Base-by-base conservation (phyloP, 2,888 invertebrate species). In the Tenthredo notha region DNA sequence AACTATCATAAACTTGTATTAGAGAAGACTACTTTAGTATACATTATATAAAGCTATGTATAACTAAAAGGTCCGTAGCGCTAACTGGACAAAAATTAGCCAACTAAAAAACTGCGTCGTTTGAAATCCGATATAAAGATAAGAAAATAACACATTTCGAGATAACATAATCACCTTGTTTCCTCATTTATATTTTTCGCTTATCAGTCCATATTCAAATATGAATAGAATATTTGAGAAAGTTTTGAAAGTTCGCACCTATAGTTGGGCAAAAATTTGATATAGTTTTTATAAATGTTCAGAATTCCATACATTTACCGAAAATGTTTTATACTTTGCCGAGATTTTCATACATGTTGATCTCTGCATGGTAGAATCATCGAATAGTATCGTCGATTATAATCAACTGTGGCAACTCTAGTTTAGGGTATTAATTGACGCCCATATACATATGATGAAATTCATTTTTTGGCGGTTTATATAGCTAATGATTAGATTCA, bases 1-100 rank as follows among this genome's bases (percentile, higher is more conserved):
- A 21, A 80, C 80, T n/a, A n/a, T 21, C 80, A 18, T 47, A n/a
- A 50, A 83, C 83, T 80, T 83, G 29, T 65, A 21, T 47, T 25
- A 67, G 40, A 6, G 21, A 33, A 77, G n/a, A 18, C n/a, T 29
- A 25, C 50, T n/a, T n/a, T n/a, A 40, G 29, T 29, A 67, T 74
- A 21, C n/a, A 25, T 21, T 21, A 37, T 37, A 37, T 6, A n/a
- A n/a, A n/a, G n/a, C 5, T 37, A 37, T 37, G 21, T 21, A 25
- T 25, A 29, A 5, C 67, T 67, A 29, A 67, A 33, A 33, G 18
- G 67, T 77, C 21, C 33, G 47, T 18, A 5, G 33, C 43, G 72
- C 72, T 21, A 77, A 29, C 54, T 50, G 77, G 54, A 33, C 33
- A 54, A 33, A 33, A 12, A 25, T 7, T 29, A n/a, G 54, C 18